Percentiles rank a stretch among this genome's conserved stretches.
Conservation (phyloP, 2,888 invertebrate genomes). For the Hoplodrina blanda region DNA sequence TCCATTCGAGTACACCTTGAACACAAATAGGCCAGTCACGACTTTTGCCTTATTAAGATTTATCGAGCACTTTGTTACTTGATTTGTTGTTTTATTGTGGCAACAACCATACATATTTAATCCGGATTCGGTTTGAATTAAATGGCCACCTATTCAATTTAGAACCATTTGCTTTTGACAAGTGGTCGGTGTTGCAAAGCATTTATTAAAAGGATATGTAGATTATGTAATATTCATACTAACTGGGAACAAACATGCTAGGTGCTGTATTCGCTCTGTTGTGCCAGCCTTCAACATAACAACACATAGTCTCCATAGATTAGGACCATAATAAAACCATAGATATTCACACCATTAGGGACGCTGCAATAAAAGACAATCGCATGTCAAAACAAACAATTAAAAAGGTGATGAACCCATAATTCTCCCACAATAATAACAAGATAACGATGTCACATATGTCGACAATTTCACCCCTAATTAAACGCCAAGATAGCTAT, state of each 20-base stretch:
- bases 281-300: neutral
- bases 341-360: conserved; percentile 2
- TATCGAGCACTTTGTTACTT: conserved; percentile 72
- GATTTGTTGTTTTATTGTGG: conserved; percentile 73
- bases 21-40: conserved; percentile 82
- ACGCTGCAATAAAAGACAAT: conserved; percentile 3
- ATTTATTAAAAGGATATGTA: conserved; percentile 28
- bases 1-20: conserved; percentile 79
- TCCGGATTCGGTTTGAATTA: conserved; percentile 53
- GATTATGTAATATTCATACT: conserved; percentile 18
- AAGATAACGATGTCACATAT: conserved; percentile 42
- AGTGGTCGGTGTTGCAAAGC: conserved; percentile 42
- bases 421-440: conserved; percentile 16
- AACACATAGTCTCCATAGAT: neutral
- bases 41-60: conserved; percentile 76
- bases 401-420: conserved; percentile 26
- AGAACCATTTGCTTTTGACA: conserved; percentile 51
- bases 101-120: conserved; percentile 52
- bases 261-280: neutral
- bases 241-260: conserved; percentile 1
- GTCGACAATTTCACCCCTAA: conserved; percentile 53
- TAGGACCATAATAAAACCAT: neutral
- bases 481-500: conserved; percentile 56
- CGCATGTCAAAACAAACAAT: conserved; percentile 10
- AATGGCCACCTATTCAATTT: conserved; percentile 55